Evolutionary conservation across 1,140 invertebrate species (phyloP).

Genomic region (Drosophila repleta): DNA sequence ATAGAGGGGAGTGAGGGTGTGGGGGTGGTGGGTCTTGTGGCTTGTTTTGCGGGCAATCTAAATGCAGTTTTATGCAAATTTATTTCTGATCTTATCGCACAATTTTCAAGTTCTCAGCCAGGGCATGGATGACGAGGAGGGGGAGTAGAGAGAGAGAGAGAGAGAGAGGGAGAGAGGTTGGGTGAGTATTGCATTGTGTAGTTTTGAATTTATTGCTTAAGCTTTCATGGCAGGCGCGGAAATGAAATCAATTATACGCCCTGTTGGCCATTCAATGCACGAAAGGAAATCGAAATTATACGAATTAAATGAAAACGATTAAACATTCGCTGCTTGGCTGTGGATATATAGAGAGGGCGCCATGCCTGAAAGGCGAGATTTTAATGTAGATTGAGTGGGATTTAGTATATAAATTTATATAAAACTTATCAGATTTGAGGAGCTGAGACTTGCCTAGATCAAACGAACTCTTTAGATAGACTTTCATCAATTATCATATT

Average conservation of each 20-base stretch:
- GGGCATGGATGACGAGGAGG: neutral
- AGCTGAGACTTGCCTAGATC: too few relatives aligned
- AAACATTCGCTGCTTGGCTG: conserved; percentile 20
- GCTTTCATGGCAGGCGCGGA: conserved; percentile 57
- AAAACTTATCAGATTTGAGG: too few relatives aligned
- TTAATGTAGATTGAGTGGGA: neutral
- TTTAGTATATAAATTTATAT: too few relatives aligned
- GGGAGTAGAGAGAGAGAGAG: too few relatives aligned
- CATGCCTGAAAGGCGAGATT: neutral
- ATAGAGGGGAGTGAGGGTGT: neutral
- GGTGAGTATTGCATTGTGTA: conserved; percentile 44
- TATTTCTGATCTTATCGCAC: conserved; percentile 73
- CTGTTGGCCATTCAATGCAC: conserved; percentile 64
- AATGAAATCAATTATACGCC: conserved; percentile 79
- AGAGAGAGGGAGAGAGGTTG: too few relatives aligned
- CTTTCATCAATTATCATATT: too few relatives aligned
- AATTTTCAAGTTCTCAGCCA: conserved; percentile 58
- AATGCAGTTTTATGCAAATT: conserved; percentile 73
- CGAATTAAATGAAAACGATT: conserved; percentile 62
- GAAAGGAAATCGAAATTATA: conserved; percentile 75
- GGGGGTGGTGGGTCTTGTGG: conserved; percentile 3
- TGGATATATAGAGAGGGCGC: neutral
- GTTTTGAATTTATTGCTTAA: conserved; percentile 59
- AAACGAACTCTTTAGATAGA: too few relatives aligned
- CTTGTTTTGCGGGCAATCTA: conserved; percentile 66